Conservation (phyloP, 2,797 vertebrate species). For the Danio albolineatus region DNA sequence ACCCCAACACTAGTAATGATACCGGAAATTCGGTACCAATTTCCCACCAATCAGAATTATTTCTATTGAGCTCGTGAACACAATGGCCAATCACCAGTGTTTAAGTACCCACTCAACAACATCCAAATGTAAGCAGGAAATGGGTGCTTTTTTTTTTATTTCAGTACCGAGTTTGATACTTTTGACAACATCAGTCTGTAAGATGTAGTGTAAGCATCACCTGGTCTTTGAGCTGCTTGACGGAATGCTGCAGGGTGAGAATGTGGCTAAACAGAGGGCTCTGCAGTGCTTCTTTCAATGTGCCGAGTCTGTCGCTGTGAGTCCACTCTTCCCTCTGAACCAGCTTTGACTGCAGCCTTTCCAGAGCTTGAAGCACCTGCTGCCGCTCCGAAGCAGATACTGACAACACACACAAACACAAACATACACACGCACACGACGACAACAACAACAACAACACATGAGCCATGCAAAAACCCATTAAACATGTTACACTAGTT, state of each 20-base stretch:
- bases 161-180: no score
- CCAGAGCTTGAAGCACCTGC: slow-evolving; percentile 90
- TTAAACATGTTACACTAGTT: not conserved
- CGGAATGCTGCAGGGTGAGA: slow-evolving; percentile 92
- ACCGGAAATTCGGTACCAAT: no score
- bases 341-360: slow-evolving; percentile 88
- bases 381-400: slow-evolving; percentile 83
- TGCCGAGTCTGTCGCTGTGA: slow-evolving; percentile 83
- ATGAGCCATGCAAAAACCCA: slow-evolving; percentile 25
- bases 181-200: no score
- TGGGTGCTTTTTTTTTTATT: no score
- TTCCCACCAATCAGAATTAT: no score
- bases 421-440: no score
- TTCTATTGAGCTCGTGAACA: no score
- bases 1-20: no score
- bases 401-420: slow-evolving; percentile 51
- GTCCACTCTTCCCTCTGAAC: slow-evolving; percentile 87
- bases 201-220: slow-evolving; percentile 67
- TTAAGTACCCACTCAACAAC: no score
- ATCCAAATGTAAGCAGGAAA: no score
- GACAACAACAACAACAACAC: no score
- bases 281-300: slow-evolving; percentile 82
- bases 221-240: slow-evolving; percentile 91
- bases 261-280: slow-evolving; percentile 93
- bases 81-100: no score